Conservation (phyloP, 2,888 invertebrate genomes). For the Syrphus vitripennis region DNA sequence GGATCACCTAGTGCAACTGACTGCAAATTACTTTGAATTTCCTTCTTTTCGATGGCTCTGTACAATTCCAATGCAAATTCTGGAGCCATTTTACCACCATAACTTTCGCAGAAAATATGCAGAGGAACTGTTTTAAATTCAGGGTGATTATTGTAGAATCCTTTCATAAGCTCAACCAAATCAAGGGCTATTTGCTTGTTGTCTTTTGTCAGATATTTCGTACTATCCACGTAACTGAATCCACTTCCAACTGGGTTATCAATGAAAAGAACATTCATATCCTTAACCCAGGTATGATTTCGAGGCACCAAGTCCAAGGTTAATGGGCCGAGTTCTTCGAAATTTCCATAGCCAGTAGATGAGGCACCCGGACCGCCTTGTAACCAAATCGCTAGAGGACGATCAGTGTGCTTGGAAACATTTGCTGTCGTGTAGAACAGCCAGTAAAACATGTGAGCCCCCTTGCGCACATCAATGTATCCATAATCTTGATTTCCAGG, state of each 20-base stretch:
- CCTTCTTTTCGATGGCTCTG: constrained; percentile 85
- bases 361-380: constrained; percentile 94
- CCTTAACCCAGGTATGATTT: constrained; percentile 88
- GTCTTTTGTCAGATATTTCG: constrained; percentile 82
- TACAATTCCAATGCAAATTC: constrained; percentile 86
- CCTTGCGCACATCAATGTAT: constrained; percentile 87
- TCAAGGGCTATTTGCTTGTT: constrained; percentile 88
- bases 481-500: constrained; percentile 88
- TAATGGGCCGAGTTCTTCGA: constrained; percentile 90
- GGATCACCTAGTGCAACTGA: constrained; percentile 94
- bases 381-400: constrained; percentile 92
- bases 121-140: constrained; percentile 88
- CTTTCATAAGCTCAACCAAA: constrained; percentile 87
- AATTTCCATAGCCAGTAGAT: constrained; percentile 92
- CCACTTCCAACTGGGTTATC: constrained; percentile 96
- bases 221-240: constrained; percentile 88
- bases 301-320: constrained; percentile 86
- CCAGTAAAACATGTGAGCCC: constrained; percentile 94
- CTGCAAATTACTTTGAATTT: constrained; percentile 86
- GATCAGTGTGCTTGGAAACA: constrained; percentile 83
- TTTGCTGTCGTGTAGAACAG: constrained; percentile 88
- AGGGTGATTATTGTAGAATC: constrained; percentile 86
- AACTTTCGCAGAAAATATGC: constrained; percentile 94
- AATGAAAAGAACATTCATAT: constrained; percentile 92
- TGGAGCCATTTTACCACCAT: constrained; percentile 96